These are phyloP conservation scores for Lipophrys pholis DNA, from an alignment of 2,113 vertebrate genomes.

Conservation along the genomic window DNA sequence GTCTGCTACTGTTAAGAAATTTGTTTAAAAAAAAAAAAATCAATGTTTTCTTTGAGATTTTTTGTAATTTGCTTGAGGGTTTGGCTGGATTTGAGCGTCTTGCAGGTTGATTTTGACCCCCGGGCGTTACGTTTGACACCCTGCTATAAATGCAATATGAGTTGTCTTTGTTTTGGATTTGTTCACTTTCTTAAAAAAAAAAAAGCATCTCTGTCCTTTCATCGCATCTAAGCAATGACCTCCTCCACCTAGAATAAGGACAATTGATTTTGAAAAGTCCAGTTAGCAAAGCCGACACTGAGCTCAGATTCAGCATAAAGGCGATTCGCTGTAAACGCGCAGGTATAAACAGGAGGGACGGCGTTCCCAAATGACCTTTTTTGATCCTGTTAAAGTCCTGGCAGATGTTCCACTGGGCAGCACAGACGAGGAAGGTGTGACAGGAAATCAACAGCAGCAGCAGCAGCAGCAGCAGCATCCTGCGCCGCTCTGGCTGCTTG, in stretches of 20 bases:
- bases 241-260: neutral
- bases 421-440: slow-evolving; percentile 59
- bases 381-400: slow-evolving; percentile 31
- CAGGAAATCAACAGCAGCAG: slow-evolving; percentile 56
- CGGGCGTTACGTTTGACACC: too few relatives aligned
- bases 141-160: too few relatives aligned
- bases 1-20: too few relatives aligned
- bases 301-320: slow-evolving; percentile 18
- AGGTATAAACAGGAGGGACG: slow-evolving; percentile 27
- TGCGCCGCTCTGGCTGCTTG: slow-evolving; percentile 42
- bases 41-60: too few relatives aligned
- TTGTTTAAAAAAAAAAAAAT: too few relatives aligned
- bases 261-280: slow-evolving; percentile 21
- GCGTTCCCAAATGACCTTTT: slow-evolving; percentile 36
- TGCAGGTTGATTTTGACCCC: too few relatives aligned
- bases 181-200: neutral
- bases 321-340: slow-evolving; percentile 29
- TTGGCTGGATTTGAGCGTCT: too few relatives aligned
- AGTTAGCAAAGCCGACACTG: slow-evolving; percentile 8
- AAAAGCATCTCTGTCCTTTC: neutral
- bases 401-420: slow-evolving; percentile 54
- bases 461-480: slow-evolving; percentile 24
- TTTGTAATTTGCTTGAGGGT: too few relatives aligned
- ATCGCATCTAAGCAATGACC: neutral
- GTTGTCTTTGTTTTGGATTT: neutral